Evolutionary conservation across 2,888 invertebrate genomes (phyloP), one percentile per base, ranked within the genome.

Genomic region (Dicranocentrus wangi): DNA sequence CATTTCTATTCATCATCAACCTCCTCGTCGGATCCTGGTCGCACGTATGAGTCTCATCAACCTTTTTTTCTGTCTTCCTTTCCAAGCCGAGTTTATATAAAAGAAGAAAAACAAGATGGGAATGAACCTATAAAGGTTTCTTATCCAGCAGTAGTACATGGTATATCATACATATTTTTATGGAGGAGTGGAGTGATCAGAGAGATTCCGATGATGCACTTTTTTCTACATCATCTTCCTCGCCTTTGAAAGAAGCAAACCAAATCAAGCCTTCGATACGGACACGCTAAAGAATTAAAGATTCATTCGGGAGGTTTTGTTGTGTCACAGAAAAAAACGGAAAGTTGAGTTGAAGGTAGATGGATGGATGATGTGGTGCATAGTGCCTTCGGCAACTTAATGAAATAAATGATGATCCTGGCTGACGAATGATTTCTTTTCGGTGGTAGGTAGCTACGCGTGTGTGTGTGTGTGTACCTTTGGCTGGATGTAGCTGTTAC

Each of bases 201-300:
- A 55, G n/a, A 32, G 61, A 28, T 61, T 28, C n/a, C 32, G 61
- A 61, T 61, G 32, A 28, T 61, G 61, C 61, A 32, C 32, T 32
- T 32, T 32, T 61, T 60, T 60, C 7, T 25, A 25, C 1, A 51
- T 51, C 8, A 32, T 32, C 32, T 10, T 7, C 10, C 32, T 32
- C 32, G n/a, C n/a, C n/a, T n/a, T n/a, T n/a, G 51, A 23, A 61
- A 60, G 19, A 32, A 3, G 61, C 61, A 61, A 61, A 61, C 32
- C 61, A 61, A 61, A 61, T 61, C 61, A 61, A 61, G 61, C 61
- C 61, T 28, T 28, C 19, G 61, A 61, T 61, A 61, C 61, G 25
- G 55, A 55, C 55, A 55, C 55, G 25, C 25, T 55, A 1, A 7
- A 25, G 25, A 55, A 55, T 55, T 55, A 55, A 55, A 51, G 51